Conservation (phyloP, 2,113 vertebrate genomes). For the Pedionomus torquatus region DNA sequence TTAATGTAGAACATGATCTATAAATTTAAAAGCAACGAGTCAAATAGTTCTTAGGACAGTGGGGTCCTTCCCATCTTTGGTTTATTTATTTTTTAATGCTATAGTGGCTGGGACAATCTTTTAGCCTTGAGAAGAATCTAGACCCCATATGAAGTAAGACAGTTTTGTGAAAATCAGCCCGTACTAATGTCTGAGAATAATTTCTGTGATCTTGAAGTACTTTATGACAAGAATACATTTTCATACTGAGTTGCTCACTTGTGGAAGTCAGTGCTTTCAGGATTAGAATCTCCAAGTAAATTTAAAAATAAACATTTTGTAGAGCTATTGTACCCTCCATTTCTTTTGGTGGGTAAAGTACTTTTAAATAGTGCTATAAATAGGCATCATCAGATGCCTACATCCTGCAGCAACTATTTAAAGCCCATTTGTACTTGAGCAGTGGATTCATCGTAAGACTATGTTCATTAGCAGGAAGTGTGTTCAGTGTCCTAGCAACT, state of each 20-base stretch:
- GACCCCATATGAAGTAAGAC: background rate
- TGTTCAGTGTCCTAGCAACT: background rate
- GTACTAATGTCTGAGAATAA: background rate
- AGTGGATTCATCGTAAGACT: background rate
- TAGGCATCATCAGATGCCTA: constrained; percentile 1
- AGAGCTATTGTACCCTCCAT: background rate
- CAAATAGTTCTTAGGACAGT: background rate
- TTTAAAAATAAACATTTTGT: background rate
- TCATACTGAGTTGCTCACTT: background rate
- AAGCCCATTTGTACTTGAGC: background rate
- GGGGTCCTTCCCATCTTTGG: background rate
- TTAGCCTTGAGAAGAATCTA: background rate
- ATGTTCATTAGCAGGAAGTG: background rate
- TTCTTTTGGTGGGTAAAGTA: background rate
- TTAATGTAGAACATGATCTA: background rate
- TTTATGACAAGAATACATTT: background rate
- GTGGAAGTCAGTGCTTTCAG: background rate
- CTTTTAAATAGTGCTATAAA: background rate
- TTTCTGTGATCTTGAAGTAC: background rate
- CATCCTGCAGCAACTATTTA: background rate
- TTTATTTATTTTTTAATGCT: background rate
- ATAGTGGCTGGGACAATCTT: background rate
- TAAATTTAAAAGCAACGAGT: background rate
- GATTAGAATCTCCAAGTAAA: background rate
- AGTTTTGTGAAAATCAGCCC: background rate